Evolutionary conservation across 1,140 invertebrate species (phyloP), one percentile per base, ranked within the genome.

Genomic region (Macrobrachium nipponense): DNA sequence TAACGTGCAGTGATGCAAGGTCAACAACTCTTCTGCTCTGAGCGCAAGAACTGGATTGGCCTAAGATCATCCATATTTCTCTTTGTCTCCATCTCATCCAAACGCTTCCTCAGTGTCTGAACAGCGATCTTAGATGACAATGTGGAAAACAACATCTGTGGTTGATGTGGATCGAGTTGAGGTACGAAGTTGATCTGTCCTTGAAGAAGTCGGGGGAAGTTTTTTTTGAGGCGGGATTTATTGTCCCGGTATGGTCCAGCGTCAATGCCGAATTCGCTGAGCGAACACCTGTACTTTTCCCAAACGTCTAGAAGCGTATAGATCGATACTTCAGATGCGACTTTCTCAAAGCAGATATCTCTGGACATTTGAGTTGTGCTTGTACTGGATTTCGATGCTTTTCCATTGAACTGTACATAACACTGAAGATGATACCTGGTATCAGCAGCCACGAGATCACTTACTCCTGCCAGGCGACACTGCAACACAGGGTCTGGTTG

Each of bases 321-420:
- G 20, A 81, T 81, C 23, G 80, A 81, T n/a, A 81, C 68, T n/a
- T 81, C 80, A 12, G 15, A 27, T 75, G 80, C 80, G 15, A 80
- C 78, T 81, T 81, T 81, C 80, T 81, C 60, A 6, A 81, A 18
- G 62, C 60, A 81, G 15, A n/a, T 81, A 44, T 73, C 80, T 81
- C 36, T 81, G 68, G 80, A n/a, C 15, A 6, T 81, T 75, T 81
- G 20, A n/a, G 64, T n/a, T 81, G 61, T 18, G 36, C 61, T 70
- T 81, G 60, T 15, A 8, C 7, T 75, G 17, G n/a, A n/a, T n/a
- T n/a, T n/a, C n/a, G n/a, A n/a, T n/a, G n/a, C n/a, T n/a, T n/a
- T n/a, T n/a, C 36, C 68, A 27, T 14, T 73, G 23, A 73, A 81
- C n/a, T 78, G 43, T 7, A 78, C 76, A 78, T 78, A 78, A 60